phyloP scores from a whole-genome alignment of 92 coral and sea anemone genomes.

The Epizoanthus rinbou region DNA sequence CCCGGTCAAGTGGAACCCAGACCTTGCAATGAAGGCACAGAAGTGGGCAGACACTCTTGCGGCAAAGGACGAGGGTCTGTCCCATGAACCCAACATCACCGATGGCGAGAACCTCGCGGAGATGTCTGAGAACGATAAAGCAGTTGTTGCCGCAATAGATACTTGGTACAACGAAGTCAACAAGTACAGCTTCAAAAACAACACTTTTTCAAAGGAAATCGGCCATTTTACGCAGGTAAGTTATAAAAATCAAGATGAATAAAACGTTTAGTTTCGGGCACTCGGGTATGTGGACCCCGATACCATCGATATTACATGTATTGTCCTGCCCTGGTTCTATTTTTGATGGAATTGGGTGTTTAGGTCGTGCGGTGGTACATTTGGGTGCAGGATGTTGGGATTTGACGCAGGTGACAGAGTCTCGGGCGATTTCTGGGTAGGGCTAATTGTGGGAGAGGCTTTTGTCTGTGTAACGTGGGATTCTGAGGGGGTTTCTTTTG shows the following conservation, averaged over 20 bases:
- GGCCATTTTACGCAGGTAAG: slow-evolving; percentile 87
- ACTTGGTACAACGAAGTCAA: slow-evolving; percentile 75
- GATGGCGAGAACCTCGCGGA: slow-evolving; percentile 81
- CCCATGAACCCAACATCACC: slow-evolving; percentile 48
- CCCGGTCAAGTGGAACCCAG: slow-evolving; percentile 48
- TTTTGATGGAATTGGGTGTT: too few species aligned
- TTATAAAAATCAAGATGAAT: neutral
- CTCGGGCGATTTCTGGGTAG: too few species aligned
- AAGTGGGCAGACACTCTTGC: slow-evolving; percentile 77
- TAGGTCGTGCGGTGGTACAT: too few species aligned
- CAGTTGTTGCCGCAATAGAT: slow-evolving; percentile 64
- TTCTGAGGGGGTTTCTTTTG: too few species aligned
- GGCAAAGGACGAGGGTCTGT: slow-evolving; percentile 45
- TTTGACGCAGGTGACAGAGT: too few species aligned
- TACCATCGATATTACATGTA: too few species aligned
- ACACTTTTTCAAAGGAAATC: slow-evolving; percentile 55
- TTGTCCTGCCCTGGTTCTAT: too few species aligned
- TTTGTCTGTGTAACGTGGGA: too few species aligned
- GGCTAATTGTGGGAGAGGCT: too few species aligned
- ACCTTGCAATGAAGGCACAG: slow-evolving; percentile 63
- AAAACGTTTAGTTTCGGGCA: too few species aligned
- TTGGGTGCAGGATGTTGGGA: too few species aligned
- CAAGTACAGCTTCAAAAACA: slow-evolving; percentile 52
- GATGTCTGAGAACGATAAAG: slow-evolving; percentile 55
- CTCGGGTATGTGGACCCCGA: too few species aligned